Percentiles rank a stretch among this genome's conserved stretches.
phyloP scores from a whole-genome alignment of 1,140 invertebrate species.

The Drosophila albomicans region DNA sequence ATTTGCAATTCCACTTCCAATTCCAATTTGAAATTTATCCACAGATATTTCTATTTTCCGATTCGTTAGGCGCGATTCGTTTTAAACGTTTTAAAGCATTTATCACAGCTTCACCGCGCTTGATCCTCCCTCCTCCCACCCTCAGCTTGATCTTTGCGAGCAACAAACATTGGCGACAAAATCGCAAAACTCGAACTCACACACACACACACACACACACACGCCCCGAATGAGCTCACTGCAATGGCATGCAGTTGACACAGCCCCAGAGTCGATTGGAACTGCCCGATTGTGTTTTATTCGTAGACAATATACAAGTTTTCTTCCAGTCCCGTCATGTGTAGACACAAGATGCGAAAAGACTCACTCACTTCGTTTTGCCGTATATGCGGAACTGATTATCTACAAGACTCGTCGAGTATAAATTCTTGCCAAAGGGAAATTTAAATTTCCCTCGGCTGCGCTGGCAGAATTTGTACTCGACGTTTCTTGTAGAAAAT shows the following conservation, averaged over 20 bases:
- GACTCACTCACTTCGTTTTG: no score
- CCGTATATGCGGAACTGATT: no score
- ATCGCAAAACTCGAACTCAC: slow-evolving; percentile 70
- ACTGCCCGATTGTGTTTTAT: no score
- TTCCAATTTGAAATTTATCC: slow-evolving; percentile 65
- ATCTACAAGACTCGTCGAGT: no score
- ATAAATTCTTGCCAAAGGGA: no score
- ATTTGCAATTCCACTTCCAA: slow-evolving; percentile 45
- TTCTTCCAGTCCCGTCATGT: no score
- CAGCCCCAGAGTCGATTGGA: slow-evolving; percentile 34
- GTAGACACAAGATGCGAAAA: no score
- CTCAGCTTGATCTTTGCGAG: background rate
- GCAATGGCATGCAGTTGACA: slow-evolving; percentile 78
- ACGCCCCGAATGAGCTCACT: slow-evolving; percentile 74
- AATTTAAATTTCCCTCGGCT: no score
- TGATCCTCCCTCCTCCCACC: background rate
- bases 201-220: slow-evolving; percentile 37
- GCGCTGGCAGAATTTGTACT: no score
- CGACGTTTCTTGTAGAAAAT: no score
- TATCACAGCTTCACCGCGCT: slow-evolving; percentile 44
- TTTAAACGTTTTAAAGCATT: slow-evolving; percentile 63
- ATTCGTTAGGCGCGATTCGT: slow-evolving; percentile 70
- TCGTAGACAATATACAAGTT: no score
- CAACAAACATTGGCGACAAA: slow-evolving; percentile 49
- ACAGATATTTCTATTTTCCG: slow-evolving; percentile 55